phyloP scores from a whole-genome alignment of 2,113 vertebrate genomes.

The Caloenas nicobarica region DNA sequence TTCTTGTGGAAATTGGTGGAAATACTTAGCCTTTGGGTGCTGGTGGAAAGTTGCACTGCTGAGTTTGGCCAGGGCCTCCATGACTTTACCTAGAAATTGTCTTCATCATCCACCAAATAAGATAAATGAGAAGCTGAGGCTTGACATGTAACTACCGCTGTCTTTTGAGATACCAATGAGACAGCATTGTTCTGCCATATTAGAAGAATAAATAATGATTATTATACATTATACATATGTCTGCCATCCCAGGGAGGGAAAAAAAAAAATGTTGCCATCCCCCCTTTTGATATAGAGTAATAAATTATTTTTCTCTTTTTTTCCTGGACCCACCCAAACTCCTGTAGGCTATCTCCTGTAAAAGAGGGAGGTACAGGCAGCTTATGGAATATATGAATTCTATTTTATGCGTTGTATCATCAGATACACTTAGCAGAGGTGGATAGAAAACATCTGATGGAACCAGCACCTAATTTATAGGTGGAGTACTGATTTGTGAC shows the following conservation, averaged over 20 bases:
- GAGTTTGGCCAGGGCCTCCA: background rate
- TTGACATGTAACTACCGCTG: background rate
- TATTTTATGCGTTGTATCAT: background rate
- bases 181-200: background rate
- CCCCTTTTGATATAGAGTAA: background rate
- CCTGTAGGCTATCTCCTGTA: conserved; percentile 10
- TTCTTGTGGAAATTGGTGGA: conserved; percentile 43
- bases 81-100: background rate
- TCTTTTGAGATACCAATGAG: conserved; percentile 8
- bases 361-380: conserved; percentile 5
- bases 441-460: background rate
- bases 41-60: conserved; percentile 13
- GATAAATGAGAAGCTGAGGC: background rate
- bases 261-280: background rate
- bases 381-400: background rate
- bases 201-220: background rate
- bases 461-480: background rate
- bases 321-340: background rate
- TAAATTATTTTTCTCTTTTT: background rate
- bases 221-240: background rate
- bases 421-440: background rate
- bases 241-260: background rate
- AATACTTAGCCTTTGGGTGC: background rate
- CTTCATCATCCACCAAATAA: background rate
- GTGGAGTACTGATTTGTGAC: background rate